Base-by-base conservation (phyloP, 2,113 vertebrate genomes). In the Ailurus styani region DNA sequence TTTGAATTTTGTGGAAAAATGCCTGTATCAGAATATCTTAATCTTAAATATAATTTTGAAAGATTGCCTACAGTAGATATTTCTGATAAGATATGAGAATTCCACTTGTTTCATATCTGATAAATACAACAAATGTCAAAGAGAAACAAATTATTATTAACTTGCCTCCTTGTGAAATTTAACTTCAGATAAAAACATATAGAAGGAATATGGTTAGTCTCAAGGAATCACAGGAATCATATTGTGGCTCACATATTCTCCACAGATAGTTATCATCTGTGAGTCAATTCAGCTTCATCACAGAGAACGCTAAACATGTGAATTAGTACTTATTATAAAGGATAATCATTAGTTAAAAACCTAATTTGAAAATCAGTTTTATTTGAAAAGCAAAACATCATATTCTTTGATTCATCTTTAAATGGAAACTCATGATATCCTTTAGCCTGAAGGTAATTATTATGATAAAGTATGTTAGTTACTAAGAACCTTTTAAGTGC, bases 1-100 rank as follows among this genome's bases (percentile, higher is more conserved):
- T 55, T 62, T 85, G 37, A 64, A 85, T 64, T 84, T 95, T 88
- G 37, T 62, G 20, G 34, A 52, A 93, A 73, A 50, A 1, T 13
- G 37, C 5, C 7, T 75, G 0, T 86, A 40, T 17, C 29, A 68
- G n/a, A 18, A 57, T 73, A 31, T 55, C 6, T 21, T 55, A 18
- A 90, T 70, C 20, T 73, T 90, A 95, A 45, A 11, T n/a, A 66
- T 50, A 66, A 86, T 81, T 64, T 50, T 79, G 37, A 90, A 88
- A 54, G 52, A 29, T 21, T 72, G 4, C 8, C 31, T 62, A 14
- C 3, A 31, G 54, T 40, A 68, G 14, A 40, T 66, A 82, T 7
- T 68, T 86, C 82, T 77, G 34, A n/a, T 47, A 55, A 55, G 1
- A 37, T 18, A 73, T 37, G 4, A 83, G 10, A 88, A 84, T 91